Percentiles rank a stretch among this genome's conserved stretches.
Evolutionary conservation across 1,140 invertebrate species (phyloP).

Genomic region (Bombyx mandarina): DNA sequence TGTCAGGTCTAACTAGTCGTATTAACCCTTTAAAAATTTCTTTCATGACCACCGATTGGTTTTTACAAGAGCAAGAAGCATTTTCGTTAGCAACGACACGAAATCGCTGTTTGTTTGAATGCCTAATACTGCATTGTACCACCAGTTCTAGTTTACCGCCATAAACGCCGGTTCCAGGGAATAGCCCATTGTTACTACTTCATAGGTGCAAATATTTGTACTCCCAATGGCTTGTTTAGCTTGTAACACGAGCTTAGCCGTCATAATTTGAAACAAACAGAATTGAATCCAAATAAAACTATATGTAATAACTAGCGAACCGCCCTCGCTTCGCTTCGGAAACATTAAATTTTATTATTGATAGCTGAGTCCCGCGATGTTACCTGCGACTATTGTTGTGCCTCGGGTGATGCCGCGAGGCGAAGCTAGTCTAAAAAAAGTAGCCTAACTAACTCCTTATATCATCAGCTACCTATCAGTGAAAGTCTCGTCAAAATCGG

Average conservation of each 20-base stretch:
- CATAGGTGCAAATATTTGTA: conserved; percentile 40
- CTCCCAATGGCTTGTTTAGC: conserved; percentile 43
- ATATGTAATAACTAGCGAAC: neutral
- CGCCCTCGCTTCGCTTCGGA: no score
- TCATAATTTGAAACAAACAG: conserved; percentile 2
- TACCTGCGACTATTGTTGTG: no score
- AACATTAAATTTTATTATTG: no score
- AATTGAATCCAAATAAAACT: neutral
- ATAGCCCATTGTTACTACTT: conserved; percentile 55
- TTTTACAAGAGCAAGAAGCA: neutral
- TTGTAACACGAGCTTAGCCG: conserved; percentile 30
- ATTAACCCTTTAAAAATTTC: no score
- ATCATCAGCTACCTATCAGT: neutral
- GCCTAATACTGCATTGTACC: neutral
- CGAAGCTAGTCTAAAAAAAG: no score
- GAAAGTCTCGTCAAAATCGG: no score
- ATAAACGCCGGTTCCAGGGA: conserved; percentile 58
- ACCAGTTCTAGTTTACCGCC: conserved; percentile 14
- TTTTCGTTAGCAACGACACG: neutral
- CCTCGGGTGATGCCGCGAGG: no score
- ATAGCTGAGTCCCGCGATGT: no score
- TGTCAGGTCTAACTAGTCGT: no score
- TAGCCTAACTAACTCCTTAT: no score
- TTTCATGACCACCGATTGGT: neutral
- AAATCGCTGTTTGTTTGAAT: neutral